Evolutionary conservation across 2,888 invertebrate genomes (phyloP), one percentile per base, ranked within the genome.

Genomic region (Argyresthia albistria): DNA sequence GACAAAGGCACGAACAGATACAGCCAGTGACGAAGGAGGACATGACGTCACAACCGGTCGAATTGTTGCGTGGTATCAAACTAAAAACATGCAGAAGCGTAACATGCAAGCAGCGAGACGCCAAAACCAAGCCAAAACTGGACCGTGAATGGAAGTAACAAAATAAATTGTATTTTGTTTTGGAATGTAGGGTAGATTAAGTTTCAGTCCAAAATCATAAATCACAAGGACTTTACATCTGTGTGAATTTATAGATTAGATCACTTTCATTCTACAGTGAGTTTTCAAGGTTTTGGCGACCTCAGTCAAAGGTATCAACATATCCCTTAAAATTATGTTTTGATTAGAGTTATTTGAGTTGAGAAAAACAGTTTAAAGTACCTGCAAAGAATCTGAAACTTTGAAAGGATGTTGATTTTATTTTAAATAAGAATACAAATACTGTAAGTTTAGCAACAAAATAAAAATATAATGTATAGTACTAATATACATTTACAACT

Each of bases 261-360:
- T 4, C 25, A 25, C 25, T 25, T 25, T 25, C 25, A 39, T 39
- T 39, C 10, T 11, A 39, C 11, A 39, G 39, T 11, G 39, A 39
- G 16, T 15, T 16, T 16, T 45, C 10, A 10, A 14, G 12, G 45
- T 15, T 45, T 65, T 67, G 70, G 73, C 69, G 65, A 65, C 63
- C 62, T 67, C 64, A 59, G 53, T 55, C 56, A 59, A 73, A 74
- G 73, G 73, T 76, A 74, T 72, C 66, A 75, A 79, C 69, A 73
- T 65, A 65, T 63, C 61, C 58, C 61, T 65, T 63, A 70, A 64
- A 70, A 70, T 65, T 75, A 75, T 66, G 60, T 63, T 71, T 76
- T 73, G 73, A 79, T 76, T 80, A 80, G 76, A 79, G 78, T 82
- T 80, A 80, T 73, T 76, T 79, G 80, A 80, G 71, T 67, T 62